Base-by-base conservation (phyloP, 2,113 vertebrate species). In the Psittacula cyanocephala region DNA sequence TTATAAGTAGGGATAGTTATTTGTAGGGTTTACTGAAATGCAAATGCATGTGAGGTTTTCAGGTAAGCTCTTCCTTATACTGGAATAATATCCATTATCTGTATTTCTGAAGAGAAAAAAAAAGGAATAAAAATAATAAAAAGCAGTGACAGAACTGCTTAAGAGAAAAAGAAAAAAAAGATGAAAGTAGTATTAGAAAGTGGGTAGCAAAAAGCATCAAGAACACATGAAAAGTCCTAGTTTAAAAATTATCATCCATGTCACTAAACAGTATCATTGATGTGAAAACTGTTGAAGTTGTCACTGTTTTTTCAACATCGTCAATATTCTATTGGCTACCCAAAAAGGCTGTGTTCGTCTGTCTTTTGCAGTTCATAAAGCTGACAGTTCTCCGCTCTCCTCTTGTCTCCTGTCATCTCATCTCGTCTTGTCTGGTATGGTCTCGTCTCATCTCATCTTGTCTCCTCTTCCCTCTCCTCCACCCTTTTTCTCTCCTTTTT, bases 401-500 rank as follows among this genome's bases (percentile, higher is more conserved):
- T 47, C 44, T 46, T 37, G 16, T 43, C 43, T 43, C 43, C 43
- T 43, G 14, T 43, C 15, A 15, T 43, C 43, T 43, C 15, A 6
- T 43, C 43, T 43, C 16, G 6, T 43, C 43, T 43, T 15, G 6
- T 43, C 15, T 43, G 14, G 43, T 41, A 12, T 41, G 41, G 43
- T 43, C 17, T 6, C 9, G 18, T 18, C 17, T 7, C 9, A 37
- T 22, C 46, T 5, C 6, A 8, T 15, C 52, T 9, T 2, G 9
- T 10, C 43, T 13, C 17, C 5, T 8, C 72, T 50, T 6, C 5
- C 6, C 20, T 12, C 24, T 3, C 3, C 41, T 50, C 8, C 5
- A 6, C 20, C 10, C 24, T 3, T 4, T 31, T 28, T 6, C 5
- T 3, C 33, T 10, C 5, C 41, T 10, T 12, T 9, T 17, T 7